Conservation (phyloP, 1,140 invertebrate species). For the Arion vulgaris region DNA sequence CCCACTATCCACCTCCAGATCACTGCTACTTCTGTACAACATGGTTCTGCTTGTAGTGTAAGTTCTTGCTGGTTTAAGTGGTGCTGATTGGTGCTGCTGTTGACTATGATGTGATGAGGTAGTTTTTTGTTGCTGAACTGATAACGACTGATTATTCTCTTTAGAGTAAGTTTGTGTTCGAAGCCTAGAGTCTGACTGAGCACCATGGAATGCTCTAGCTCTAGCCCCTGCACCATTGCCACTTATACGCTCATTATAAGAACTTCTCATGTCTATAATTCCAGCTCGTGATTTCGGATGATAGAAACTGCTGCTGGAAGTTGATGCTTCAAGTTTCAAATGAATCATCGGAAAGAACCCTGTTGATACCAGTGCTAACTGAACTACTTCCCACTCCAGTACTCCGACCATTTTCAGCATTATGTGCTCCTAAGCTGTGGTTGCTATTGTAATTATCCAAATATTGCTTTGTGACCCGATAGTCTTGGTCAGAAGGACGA, state of each 20-base stretch:
- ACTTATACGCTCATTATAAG: constrained; percentile 46
- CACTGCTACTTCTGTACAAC: constrained; percentile 80
- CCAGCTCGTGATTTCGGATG: constrained; percentile 49
- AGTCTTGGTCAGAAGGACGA: background rate
- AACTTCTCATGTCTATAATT: constrained; percentile 52
- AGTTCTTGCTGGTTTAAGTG: constrained; percentile 44
- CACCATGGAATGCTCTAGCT: constrained; percentile 45
- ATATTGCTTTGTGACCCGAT: constrained; percentile 25
- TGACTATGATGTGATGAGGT: constrained; percentile 27
- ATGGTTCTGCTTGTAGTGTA: constrained; percentile 49
- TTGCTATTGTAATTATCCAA: constrained; percentile 30
- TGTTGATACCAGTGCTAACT: constrained; percentile 21
- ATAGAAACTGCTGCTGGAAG: constrained; percentile 50
- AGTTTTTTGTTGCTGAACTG: constrained; percentile 17
- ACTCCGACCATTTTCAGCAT: constrained; percentile 35
- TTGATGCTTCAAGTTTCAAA: constrained; percentile 41
- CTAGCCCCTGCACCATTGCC: constrained; percentile 30
- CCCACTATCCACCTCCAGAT: constrained; percentile 79
- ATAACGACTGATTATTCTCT: constrained; percentile 36
- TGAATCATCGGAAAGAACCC: constrained; percentile 40
- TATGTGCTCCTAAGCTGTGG: constrained; percentile 29
- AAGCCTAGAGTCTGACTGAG: constrained; percentile 33
- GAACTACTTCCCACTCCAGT: background rate
- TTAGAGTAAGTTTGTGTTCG: constrained; percentile 42
- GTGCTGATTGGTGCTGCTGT: constrained; percentile 14